Evolutionary conservation across 2,888 invertebrate genomes (phyloP), one percentile per base, ranked within the genome.

Genomic region (Criorhina ranunculi): DNA sequence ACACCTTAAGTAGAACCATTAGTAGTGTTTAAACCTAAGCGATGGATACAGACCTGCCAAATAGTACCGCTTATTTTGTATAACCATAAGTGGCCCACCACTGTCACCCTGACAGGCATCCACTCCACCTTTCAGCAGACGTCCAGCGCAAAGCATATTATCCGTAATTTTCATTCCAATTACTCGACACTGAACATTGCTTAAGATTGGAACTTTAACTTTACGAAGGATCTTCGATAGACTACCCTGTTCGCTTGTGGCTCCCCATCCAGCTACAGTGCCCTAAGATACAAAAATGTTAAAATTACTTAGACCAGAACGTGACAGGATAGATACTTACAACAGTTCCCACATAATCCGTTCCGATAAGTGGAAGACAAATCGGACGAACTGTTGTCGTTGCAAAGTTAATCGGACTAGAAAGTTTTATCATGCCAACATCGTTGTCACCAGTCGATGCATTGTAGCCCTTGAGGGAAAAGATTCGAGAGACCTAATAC

Each of bases 381-480:
- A 85, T 79, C 0, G 85, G 85, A 6, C 85, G 79, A 0, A 80
- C 70, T 40, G 85, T 80, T 8, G 92, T 90, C 67, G 94, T 92
- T 76, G 93, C 92, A 87, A 95, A 94, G 1, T 94, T 93, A 12
- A 96, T 93, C 0, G 95, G 94, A 35, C 93, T 91, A 67, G 95
- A 94, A 86, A 96, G 92, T 87, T 95, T 93, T 77, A 96, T 91
- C 11, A 96, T 92, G 0, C 95, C 96, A 83, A 96, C 95, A 89
- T 96, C 96, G 88, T 96, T 95, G 91, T 96, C 95, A 89, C 94
- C 96, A 11, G 94, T 94, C 12, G 2, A 51, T 0, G 66, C 70
- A 5, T n/a, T n/a, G n/a, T 85, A 85, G 15, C 15, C 59, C 0
- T 42, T 33, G 0, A 60, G 64, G 2, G 80, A 49, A 17, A 55